These are phyloP conservation scores for Chrysotoxum bicinctum DNA, from an alignment of 2,888 invertebrate genomes.

Conservation along the genomic window DNA sequence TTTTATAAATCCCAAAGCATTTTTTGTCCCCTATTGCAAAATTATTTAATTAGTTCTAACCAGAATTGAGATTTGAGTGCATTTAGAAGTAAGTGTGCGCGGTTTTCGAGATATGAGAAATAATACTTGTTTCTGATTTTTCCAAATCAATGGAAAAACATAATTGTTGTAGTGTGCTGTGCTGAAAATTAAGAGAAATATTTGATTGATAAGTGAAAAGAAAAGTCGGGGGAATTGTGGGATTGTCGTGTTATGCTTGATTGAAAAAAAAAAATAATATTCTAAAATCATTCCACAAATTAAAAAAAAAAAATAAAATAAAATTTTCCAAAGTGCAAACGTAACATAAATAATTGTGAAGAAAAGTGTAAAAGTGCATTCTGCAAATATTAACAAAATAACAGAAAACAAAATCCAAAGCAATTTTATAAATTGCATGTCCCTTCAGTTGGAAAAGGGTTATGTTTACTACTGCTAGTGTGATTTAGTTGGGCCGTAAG, in stretches of 20 bases:
- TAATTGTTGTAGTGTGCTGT: conserved; percentile 33
- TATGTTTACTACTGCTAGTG: conserved; percentile 74
- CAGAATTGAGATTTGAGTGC: conserved; percentile 47
- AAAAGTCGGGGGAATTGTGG: conserved; percentile 22
- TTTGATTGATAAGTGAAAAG: conserved; percentile 3
- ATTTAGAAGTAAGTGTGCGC: conserved; percentile 54
- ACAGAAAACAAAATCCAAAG: not conserved
- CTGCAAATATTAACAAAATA: conserved; percentile 13
- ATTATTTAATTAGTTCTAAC: conserved; percentile 48
- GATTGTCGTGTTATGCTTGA: conserved; percentile 52
- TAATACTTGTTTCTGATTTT: conserved; percentile 5
- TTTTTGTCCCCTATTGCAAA: conserved; percentile 48
- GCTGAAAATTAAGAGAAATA: conserved; percentile 30
- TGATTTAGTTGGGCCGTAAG: conserved; percentile 77
- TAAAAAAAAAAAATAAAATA: conserved; percentile 48
- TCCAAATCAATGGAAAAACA: conserved; percentile 45
- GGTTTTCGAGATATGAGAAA: conserved; percentile 51
- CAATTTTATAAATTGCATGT: conserved; percentile 24
- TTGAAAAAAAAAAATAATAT: conserved; percentile 39
- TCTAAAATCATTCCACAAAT: conserved; percentile 73
- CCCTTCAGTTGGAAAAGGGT: conserved; percentile 69
- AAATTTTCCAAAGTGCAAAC: conserved; percentile 56
- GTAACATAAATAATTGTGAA: conserved; percentile 39
- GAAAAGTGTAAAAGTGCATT: conserved; percentile 8
- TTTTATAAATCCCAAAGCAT: conserved; percentile 48